Evolutionary conservation across 2,888 invertebrate genomes (phyloP), one percentile per base, ranked within the genome.

Genomic region (Euzetes globulus): DNA sequence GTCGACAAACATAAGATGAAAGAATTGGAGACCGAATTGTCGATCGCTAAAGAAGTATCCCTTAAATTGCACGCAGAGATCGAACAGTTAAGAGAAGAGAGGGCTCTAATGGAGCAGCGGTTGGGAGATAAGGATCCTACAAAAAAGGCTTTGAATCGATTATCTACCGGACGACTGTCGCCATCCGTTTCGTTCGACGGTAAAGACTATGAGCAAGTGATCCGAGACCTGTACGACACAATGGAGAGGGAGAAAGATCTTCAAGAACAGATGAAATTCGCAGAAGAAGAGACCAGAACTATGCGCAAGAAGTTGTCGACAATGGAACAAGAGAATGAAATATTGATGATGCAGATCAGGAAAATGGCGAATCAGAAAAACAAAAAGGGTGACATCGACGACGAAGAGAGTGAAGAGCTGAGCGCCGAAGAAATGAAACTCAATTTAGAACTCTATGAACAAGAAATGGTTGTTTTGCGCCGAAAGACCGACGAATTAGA

Each of bases 271-370:
- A 84, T 96, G 15, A 88, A 89, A 78, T 95, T 93, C 83, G 90
- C 94, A 17, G 95, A 96, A 83, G 94, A 94, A 84, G 95, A 96
- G 88, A 79, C 79, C 83, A 89, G 91, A 87, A 90, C 88, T 85
- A 87, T 91, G 84, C 88, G 92, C 85, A 91, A 91, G 87, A 92
- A 92, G 86, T 88, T 93, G 82, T 88, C 91, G 82, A 89, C 94
- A 81, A 88, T 95, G 83, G 96, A 97, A 85, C 94, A 94, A 84
- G 96, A 97, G 87, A 96, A 96, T 87, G 96, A 97, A 85, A 92
- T 92, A 80, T 87, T 95, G 85, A 89, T 92, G 85, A 88, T 92
- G 86, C 95, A 95, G 88, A 88, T 96, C 86, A 92, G 94, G 88
- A 94, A 94, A 89, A 90, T 95, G 90, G 92, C 93, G 86, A 68